Base-by-base conservation (phyloP, 2,113 vertebrate species). In the Halichoerus grypus region DNA sequence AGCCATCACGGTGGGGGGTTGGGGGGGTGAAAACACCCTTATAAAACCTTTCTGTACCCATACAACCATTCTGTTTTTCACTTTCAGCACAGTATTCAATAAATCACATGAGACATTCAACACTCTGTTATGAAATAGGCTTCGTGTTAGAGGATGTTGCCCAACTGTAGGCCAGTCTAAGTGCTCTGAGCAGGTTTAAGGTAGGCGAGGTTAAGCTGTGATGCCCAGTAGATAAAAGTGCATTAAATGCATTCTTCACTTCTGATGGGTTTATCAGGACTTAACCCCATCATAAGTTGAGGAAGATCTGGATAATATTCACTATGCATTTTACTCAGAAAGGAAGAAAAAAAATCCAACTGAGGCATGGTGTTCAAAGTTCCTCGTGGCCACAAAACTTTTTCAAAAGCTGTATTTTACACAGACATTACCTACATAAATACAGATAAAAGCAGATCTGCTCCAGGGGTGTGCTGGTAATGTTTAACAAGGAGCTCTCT, bases 351-450 rank as follows among this genome's bases (percentile, higher is more conserved):
- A 77, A 74, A 33, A 49, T 18, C 31, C 77, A 93, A 33, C 9
- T 24, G 26, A 89, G 10, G 39, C 26, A 61, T 79, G 18, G 18
- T 79, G 84, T 96, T 92, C 93, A 97, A 69, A 89, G 26, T 63
- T 88, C 59, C 80, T 63, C 16, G 5, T 51, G 77, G 42, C 28
- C 76, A 71, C 63, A 76, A 85, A 84, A 39, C 74, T 92, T 94
- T 89, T 19, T 81, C 46, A 19, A 83, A 96, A 93, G 80, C 65
- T 76, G 0, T 71, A 14, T 61, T 92, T 57, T 65, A 81, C 79
- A 90, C 59, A 91, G 72, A 28, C 31, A 76, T 33, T 42, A 42
- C 33, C 53, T 91, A 65, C 88, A 65, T 83, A 67, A 96, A 88
- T 67, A 77, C 69, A 87, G 69, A 76, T 36, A 31, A 83, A 92